phyloP scores from a whole-genome alignment of 2,113 vertebrate genomes.

The Picathartes gymnocephalus region DNA sequence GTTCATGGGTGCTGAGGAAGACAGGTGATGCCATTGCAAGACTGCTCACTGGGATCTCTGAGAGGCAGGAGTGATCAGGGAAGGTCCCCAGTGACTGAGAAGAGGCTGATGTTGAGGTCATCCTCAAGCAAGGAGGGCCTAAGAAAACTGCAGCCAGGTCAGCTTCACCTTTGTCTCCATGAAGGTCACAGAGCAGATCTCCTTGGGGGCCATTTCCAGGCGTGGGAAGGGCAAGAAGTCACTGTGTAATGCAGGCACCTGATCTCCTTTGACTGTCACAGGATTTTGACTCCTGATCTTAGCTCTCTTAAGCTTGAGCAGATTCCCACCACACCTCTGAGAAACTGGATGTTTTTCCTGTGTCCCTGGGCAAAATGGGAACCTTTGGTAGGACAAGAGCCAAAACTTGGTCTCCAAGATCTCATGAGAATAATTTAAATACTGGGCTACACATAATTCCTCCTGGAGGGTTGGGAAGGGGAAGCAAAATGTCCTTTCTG shows the following conservation, averaged over 20 bases:
- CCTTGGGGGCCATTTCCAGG: neutral
- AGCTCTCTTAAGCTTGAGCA: neutral
- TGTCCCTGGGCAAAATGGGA: neutral
- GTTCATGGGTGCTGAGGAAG: neutral
- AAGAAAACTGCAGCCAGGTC: neutral
- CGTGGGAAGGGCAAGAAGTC: neutral
- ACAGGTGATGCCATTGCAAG: neutral
- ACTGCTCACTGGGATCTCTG: neutral
- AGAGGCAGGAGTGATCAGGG: neutral
- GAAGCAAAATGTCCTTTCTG: neutral
- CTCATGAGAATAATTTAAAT: neutral
- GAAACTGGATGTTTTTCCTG: neutral
- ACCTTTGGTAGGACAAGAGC: neutral
- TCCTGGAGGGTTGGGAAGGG: neutral
- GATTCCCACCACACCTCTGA: neutral
- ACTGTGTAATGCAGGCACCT: neutral
- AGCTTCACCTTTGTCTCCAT: neutral
- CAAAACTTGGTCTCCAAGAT: neutral
- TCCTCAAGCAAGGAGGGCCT: neutral
- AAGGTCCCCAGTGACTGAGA: neutral
- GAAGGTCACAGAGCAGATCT: neutral
- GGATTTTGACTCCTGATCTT: neutral
- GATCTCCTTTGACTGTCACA: neutral
- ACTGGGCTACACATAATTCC: neutral
- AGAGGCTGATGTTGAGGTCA: neutral